Evolutionary conservation across 2,113 vertebrate species (phyloP), one percentile per base, ranked within the genome.

Genomic region (Euleptes europaea): DNA sequence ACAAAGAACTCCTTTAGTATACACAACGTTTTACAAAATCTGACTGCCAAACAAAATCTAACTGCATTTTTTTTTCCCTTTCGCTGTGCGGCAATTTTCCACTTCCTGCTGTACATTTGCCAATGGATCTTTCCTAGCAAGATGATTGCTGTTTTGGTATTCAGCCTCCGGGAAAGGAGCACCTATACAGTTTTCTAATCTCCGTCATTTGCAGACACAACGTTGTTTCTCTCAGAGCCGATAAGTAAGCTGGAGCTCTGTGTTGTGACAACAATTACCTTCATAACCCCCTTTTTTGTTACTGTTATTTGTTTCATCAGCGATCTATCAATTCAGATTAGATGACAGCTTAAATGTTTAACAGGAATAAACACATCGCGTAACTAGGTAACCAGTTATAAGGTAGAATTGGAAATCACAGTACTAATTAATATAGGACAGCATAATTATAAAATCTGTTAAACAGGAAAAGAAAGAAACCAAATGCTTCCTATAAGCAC

Each of bases 341-440:
- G 2, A 33, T 77, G 6, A 44, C 84, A 12, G 69, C 80, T 74
- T 38, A 82, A 87, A 87, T n/a, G 35, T 42, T 86, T 82, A 35
- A 15, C n/a, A 2, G 84, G 69, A 85, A 87, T 44, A 73, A 90
- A 87, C 74, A 31, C 35, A 51, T 38, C 49, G 38, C 54, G 72
- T 72, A 73, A 82, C 73, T 82, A 28, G 23, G 11, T 51, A 72
- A 23, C 14, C 65, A 66, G 4, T 84, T 73, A 10, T 44, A 85
- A n/a, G 66, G 77, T 44, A 70, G 65, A 84, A 77, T 40, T 33
- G 74, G 31, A 69, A 70, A 54, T n/a, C 35, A 5, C 40, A 57
- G 28, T 42, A 1, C 4, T 2, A 3, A 82, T 79, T 84, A 49
- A 84, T 71, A 63, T 74, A 70, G 85, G 60, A 88, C 6, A 69